phyloP scores from a whole-genome alignment of 2,113 vertebrate genomes.

The Urocynchramus pylzowi region DNA sequence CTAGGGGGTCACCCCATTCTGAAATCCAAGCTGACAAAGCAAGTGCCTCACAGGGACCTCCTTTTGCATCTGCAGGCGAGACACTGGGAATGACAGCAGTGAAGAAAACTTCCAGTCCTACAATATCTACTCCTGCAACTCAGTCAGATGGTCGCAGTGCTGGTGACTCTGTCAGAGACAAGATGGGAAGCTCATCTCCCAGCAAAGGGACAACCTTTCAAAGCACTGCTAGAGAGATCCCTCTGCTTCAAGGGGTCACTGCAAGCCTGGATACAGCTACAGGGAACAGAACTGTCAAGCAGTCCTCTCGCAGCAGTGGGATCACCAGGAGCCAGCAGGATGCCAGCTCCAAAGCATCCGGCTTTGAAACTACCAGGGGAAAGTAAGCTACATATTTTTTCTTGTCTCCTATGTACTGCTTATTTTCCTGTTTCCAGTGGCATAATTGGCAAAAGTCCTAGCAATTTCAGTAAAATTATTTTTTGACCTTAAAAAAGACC shows the following conservation, averaged over 20 bases:
- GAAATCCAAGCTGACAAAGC: background rate
- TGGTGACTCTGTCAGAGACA: background rate
- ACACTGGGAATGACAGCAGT: background rate
- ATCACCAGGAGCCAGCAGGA: background rate
- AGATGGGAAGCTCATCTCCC: background rate
- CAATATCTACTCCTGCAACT: background rate
- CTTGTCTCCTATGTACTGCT: background rate
- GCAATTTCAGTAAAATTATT: background rate
- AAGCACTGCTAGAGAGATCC: background rate
- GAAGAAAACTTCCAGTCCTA: background rate
- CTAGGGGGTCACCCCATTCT: background rate
- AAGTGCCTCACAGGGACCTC: background rate
- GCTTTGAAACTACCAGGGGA: slow-evolving; percentile 72
- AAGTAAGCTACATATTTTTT: slow-evolving; percentile 63
- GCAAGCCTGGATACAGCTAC: background rate
- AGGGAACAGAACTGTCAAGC: background rate
- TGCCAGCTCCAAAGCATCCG: background rate
- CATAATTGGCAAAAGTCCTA: background rate
- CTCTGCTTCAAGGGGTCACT: background rate
- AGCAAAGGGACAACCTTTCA: slow-evolving; percentile 8
- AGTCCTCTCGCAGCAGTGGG: background rate
- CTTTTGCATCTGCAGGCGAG: background rate
- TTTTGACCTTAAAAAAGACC: background rate
- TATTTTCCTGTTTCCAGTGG: background rate
- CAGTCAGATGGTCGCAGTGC: background rate